phyloP scores from a whole-genome alignment of 2,797 vertebrate species.

The Sebastiscus albofasciatus region DNA sequence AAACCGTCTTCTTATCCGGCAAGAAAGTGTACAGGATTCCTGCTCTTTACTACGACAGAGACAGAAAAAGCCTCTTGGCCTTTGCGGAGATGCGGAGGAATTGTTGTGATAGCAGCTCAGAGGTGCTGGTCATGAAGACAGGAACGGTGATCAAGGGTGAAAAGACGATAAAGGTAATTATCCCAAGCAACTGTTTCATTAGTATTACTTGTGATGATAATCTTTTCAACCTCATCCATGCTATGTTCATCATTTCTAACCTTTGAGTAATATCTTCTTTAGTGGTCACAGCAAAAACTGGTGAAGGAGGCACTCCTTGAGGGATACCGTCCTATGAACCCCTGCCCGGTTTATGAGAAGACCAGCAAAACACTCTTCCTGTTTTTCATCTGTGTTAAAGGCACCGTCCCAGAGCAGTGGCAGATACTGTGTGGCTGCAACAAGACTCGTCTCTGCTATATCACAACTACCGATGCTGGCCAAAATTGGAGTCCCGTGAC shows the following conservation, averaged over 20 bases:
- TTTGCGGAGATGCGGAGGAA: background rate
- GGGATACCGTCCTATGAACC: constrained; percentile 10
- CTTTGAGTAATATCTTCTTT: background rate
- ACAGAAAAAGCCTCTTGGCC: background rate
- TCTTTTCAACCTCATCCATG: background rate
- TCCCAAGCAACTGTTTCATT: background rate
- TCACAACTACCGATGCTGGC: constrained; percentile 75
- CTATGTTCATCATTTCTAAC: background rate
- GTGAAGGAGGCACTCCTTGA: background rate
- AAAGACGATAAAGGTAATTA: background rate
- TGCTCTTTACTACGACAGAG: background rate
- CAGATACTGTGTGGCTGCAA: constrained; percentile 70
- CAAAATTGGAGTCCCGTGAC: constrained; percentile 20
- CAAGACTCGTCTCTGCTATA: constrained; percentile 77
- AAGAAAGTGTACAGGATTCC: background rate
- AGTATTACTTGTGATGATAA: background rate
- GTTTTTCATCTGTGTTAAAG: constrained; percentile 29
- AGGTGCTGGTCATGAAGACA: background rate
- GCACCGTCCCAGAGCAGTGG: constrained; percentile 29
- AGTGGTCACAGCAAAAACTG: background rate
- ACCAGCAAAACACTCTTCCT: constrained; percentile 16
- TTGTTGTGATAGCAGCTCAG: accelerated
- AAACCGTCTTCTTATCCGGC: background rate
- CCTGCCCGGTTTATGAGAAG: constrained; percentile 9
- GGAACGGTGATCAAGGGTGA: background rate